Evolutionary conservation across 1,140 invertebrate genomes (phyloP).

Genomic region (Pogonus chalceus): DNA sequence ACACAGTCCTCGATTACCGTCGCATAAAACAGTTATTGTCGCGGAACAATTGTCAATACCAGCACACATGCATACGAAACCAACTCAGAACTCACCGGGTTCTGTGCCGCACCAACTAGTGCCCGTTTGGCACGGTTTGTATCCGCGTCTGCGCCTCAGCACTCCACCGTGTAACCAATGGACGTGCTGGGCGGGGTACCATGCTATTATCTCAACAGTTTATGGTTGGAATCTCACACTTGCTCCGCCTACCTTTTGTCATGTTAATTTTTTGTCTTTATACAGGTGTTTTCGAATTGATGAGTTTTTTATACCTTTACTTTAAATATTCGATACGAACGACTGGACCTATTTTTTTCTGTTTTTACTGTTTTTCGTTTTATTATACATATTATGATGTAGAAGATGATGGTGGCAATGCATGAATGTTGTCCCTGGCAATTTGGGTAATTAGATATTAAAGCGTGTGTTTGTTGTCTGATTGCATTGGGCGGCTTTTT

Average conservation of each 20-base stretch:
- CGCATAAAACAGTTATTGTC: not conserved
- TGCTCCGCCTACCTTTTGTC: constrained; percentile 30
- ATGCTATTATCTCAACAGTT: constrained; percentile 29
- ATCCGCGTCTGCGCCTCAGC: too few species aligned
- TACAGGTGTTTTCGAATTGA: constrained; percentile 36
- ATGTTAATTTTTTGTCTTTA: constrained; percentile 37
- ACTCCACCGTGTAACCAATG: constrained; percentile 22
- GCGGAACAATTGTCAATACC: not conserved
- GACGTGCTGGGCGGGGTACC: constrained; percentile 21
- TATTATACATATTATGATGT: not conserved
- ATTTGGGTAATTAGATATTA: constrained; percentile 4
- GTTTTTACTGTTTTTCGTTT: not conserved
- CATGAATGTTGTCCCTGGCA: not conserved
- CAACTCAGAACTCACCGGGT: not conserved
- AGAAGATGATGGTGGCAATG: not conserved
- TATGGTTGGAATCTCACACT: constrained; percentile 30
- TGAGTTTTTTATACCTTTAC: constrained; percentile 5
- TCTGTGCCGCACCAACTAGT: not conserved
- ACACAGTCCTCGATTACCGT: not conserved
- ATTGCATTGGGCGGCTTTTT: too few species aligned
- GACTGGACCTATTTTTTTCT: not conserved
- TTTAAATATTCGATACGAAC: not conserved
- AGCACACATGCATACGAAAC: not conserved
- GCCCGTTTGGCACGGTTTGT: not conserved
- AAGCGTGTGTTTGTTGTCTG: not conserved